Evolutionary conservation across 2,888 invertebrate species (phyloP).

Genomic region (Pandemis cinnamomeana): DNA sequence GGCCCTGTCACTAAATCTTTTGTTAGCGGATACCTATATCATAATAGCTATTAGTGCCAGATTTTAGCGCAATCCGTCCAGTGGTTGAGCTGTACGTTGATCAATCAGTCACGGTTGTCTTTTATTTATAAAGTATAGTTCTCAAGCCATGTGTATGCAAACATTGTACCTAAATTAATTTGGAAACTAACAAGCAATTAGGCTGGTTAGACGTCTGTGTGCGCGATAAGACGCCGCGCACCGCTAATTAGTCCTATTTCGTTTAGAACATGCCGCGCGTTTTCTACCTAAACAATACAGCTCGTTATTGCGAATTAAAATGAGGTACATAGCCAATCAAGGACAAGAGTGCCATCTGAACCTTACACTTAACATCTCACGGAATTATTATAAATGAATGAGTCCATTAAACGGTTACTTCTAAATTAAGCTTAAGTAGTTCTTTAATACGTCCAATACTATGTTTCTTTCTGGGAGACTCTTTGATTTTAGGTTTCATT

Average conservation of each 20-base stretch:
- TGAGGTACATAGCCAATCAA: not conserved
- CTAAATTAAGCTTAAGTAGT: no score
- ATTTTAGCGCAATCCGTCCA: no score
- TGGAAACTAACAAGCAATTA: conserved; percentile 21
- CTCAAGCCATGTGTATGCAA: not conserved
- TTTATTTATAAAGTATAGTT: not conserved
- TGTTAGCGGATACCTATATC: no score
- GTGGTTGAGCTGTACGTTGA: no score
- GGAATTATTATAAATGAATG: not conserved
- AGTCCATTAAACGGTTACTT: no score
- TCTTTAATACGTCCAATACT: no score
- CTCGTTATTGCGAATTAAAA: conserved; percentile 1
- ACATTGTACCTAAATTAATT: not conserved
- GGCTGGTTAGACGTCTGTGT: not conserved
- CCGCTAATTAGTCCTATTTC: conserved; percentile 4
- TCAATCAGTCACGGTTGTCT: not conserved
- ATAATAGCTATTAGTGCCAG: no score
- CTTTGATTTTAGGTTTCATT: no score
- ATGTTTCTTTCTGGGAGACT: no score
- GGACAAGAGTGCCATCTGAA: not conserved
- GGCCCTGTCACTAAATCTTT: not conserved
- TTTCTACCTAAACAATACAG: not conserved
- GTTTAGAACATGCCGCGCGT: not conserved
- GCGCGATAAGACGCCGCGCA: conserved; percentile 1
- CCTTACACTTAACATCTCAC: not conserved